Percentiles rank a stretch among this genome's conserved stretches.
Evolutionary conservation across 2,888 invertebrate genomes (phyloP).

Genomic region (Cacoxenus indagator): DNA sequence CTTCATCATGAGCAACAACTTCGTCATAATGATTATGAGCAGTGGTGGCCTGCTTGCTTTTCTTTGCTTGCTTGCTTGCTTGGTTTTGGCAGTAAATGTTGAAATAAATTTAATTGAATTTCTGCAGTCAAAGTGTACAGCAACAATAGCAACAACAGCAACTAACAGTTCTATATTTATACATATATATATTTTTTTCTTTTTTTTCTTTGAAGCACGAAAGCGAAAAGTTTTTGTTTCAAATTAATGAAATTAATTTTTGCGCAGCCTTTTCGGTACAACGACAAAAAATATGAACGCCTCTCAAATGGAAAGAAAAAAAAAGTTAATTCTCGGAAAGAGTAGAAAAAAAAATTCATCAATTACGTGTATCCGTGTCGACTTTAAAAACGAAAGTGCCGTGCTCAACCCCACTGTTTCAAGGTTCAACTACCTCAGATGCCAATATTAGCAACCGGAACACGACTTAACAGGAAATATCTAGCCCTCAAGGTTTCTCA

Average conservation of each 20-base stretch:
- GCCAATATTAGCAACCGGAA: too few species aligned
- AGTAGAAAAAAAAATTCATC: neutral
- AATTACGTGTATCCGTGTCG: too few species aligned
- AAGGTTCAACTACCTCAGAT: too few species aligned
- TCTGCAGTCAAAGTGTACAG: slow-evolving; percentile 50
- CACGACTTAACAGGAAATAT: too few species aligned
- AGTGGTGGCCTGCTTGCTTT: slow-evolving; percentile 29
- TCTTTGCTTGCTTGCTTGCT: slow-evolving; percentile 21
- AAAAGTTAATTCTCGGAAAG: neutral
- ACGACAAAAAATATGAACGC: neutral
- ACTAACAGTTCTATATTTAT: too few species aligned
- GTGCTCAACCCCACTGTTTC: too few species aligned
- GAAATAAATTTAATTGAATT: slow-evolving; percentile 66
- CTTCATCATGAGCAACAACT: slow-evolving; percentile 43
- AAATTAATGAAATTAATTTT: slow-evolving; percentile 59
- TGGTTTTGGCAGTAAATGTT: slow-evolving; percentile 50
- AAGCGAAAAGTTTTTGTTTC: slow-evolving; percentile 41
- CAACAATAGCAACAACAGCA: slow-evolving; percentile 20
- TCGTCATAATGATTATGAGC: slow-evolving; percentile 35
- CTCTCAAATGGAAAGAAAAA: neutral
- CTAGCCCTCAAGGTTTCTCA: too few species aligned
- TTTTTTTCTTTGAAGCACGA: neutral
- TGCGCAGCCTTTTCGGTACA: slow-evolving; percentile 39
- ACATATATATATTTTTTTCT: too few species aligned
- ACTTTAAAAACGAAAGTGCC: too few species aligned